Evolutionary conservation across 2,888 invertebrate genomes (phyloP), one percentile per base, ranked within the genome.

Genomic region (Auanema freiburgensis): DNA sequence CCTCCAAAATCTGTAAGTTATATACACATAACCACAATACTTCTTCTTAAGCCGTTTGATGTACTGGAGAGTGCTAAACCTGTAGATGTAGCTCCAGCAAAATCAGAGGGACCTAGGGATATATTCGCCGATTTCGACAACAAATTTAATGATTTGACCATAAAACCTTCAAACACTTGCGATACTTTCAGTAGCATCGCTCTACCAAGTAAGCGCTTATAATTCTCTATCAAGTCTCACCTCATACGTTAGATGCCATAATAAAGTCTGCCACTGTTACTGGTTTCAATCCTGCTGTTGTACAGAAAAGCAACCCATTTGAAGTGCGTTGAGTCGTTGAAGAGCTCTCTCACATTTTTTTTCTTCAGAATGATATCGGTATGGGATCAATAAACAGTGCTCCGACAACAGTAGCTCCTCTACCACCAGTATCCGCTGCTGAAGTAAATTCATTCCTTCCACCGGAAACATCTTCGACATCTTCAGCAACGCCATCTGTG

Each of bases 91-190:
- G 33, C 33, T 33, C 33, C 3, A 33, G 33, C 8, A 8, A 33
- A 33, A 8, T 33, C 33, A 3, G 33, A 33, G 33, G 33, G 33
- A 33, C 33, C 46, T 16, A 24, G n/a, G 5, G 60, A 60, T 54
- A 33, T 49, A 1, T 62, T 62, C 23, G 57, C 49, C n/a, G 57
- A 62, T 50, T 62, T 62, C 25, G 62, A 62, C 10, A 16, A 40
- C 23, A 62, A 53, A n/a, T 60, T 60, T 33, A 60, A 44, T 25
- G 54, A 43, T 60, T 49, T 60, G 8, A 54, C 43, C 6, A 14
- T 60, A 10, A 49, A 41, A 53, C 43, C 60, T 1, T 60, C 60
- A n/a, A 54, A 21, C 24, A 54, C 60, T n/a, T 33, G 53, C 1
- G 18, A 49, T 1, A 18, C 46, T 10, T 60, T 60, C 46, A 21